Evolutionary conservation across 2,113 vertebrate genomes (phyloP).

Genomic region (Cariama cristata): DNA sequence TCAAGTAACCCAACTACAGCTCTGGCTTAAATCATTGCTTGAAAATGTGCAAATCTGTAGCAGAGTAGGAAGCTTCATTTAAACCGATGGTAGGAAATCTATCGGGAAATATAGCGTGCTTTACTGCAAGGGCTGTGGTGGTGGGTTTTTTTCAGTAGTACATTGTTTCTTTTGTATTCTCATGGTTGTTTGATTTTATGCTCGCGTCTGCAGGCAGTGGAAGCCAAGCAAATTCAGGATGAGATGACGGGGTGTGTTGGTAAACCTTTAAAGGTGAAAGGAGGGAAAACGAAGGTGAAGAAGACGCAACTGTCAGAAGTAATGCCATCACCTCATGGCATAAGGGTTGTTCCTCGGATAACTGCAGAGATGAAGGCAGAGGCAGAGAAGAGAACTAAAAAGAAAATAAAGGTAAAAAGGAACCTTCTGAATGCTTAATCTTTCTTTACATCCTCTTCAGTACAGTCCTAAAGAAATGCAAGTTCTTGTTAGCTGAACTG

Average conservation of each 20-base stretch:
- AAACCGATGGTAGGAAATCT: neutral
- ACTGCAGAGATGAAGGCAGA: conserved; percentile 93
- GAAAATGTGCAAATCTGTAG: neutral
- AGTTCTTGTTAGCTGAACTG: neutral
- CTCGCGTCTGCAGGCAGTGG: conserved; percentile 71
- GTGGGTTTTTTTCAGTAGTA: neutral
- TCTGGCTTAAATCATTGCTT: neutral
- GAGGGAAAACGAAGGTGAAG: conserved; percentile 78
- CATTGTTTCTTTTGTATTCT: neutral
- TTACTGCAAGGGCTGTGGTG: neutral
- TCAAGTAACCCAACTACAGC: neutral
- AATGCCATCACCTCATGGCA: conserved; percentile 87
- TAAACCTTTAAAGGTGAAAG: conserved; percentile 78
- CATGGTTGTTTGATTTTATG: neutral
- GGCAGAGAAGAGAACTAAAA: conserved; percentile 86
- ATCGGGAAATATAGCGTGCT: neutral
- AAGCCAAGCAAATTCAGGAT: conserved; percentile 84
- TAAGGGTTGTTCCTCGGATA: conserved; percentile 87
- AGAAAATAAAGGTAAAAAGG: conserved; percentile 84
- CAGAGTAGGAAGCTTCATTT: neutral
- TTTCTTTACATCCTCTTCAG: neutral
- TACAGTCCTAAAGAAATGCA: neutral
- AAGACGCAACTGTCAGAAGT: conserved; percentile 85
- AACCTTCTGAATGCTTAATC: neutral
- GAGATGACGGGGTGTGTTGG: conserved; percentile 44